Base-by-base conservation (phyloP, 2,797 vertebrate genomes). In the Hoplostethus mediterraneus region DNA sequence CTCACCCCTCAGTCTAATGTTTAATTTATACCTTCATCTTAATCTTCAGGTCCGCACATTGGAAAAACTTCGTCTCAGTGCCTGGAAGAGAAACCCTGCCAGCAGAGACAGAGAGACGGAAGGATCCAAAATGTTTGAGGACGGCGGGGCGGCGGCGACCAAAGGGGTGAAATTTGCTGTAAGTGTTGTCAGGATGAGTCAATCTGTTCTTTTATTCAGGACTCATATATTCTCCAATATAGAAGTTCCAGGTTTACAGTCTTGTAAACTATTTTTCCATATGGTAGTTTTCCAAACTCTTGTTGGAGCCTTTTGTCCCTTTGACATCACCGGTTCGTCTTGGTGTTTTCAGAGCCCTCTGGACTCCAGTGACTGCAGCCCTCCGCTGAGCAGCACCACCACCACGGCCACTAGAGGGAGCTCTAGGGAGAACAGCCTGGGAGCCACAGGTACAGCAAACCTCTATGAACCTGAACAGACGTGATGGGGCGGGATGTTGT, bases 31-130 rank as follows among this genome's bases (percentile, higher is more conserved):
- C 2, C 47, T 57, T 58, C 0, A 58, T 5, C 48, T 63, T 51
- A 13, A 1, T 16, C 56, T 77, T 6, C 6, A 93, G 91, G 91
- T 98, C 12, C 94, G 45, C 60, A 91, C 94, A 47, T 92, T 98
- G 94, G 98, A 97, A 83, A 95, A 93, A 73, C 96, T 97, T 63
- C 97, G 97, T 13, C 71, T 99, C 12, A 94, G 93, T 40, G 85
- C 94, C 63, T 98, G 95, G 96, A 97, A 95, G 90, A 96, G 74
- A 60, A 82, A 55, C 60, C 45, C 54, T 0, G 9, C 68, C 13
- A 33, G 40, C 81, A 75, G 80, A 90, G 82, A 91, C 42, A 92
- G 91, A 53, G 62, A 76, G 40, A 52, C 28, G 90, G 89, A 75
- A 80, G 58, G 52, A 60, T 63, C 57, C 28, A 42, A 25, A 55